phyloP scores from a whole-genome alignment of 2,888 invertebrate species.

The Diachrysia chrysitis region DNA sequence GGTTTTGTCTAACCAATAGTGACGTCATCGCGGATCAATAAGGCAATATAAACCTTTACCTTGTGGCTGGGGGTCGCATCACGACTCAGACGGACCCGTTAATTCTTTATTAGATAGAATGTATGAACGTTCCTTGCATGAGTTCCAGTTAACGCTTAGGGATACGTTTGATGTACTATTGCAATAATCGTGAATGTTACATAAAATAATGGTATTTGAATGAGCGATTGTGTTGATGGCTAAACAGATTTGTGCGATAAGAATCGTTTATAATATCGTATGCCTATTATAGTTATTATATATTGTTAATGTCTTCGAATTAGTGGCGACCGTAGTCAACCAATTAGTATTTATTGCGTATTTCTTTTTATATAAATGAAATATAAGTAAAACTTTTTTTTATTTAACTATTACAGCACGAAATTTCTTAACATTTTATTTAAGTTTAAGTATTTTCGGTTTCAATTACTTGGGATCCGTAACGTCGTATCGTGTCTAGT shows the following conservation, averaged over 20 bases:
- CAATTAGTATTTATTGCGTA: too few species aligned
- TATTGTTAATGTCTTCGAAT: not conserved
- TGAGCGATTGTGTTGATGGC: not conserved
- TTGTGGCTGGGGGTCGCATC: slow-evolving; percentile 19
- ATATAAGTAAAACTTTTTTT: too few species aligned
- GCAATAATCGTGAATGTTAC: not conserved
- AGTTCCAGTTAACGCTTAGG: not conserved
- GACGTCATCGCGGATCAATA: slow-evolving; percentile 64
- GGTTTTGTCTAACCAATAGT: slow-evolving; percentile 25
- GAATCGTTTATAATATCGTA: not conserved
- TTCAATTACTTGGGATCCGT: not conserved
- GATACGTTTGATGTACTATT: not conserved
- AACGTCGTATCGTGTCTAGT: not conserved
- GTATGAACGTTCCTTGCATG: not conserved
- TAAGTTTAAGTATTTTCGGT: not conserved
- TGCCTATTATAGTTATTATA: not conserved
- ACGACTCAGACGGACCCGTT: slow-evolving; percentile 15
- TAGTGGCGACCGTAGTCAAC: too few species aligned
- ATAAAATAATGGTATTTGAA: not conserved
- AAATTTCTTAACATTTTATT: too few species aligned
- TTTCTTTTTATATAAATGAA: too few species aligned
- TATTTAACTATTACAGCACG: too few species aligned
- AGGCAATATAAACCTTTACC: slow-evolving; percentile 35
- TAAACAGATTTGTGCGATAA: not conserved
- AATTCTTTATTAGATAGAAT: slow-evolving; percentile 3